These are phyloP conservation scores for Lepidostoma basale DNA, from an alignment of 1,140 invertebrate genomes.

Conservation along the genomic window DNA sequence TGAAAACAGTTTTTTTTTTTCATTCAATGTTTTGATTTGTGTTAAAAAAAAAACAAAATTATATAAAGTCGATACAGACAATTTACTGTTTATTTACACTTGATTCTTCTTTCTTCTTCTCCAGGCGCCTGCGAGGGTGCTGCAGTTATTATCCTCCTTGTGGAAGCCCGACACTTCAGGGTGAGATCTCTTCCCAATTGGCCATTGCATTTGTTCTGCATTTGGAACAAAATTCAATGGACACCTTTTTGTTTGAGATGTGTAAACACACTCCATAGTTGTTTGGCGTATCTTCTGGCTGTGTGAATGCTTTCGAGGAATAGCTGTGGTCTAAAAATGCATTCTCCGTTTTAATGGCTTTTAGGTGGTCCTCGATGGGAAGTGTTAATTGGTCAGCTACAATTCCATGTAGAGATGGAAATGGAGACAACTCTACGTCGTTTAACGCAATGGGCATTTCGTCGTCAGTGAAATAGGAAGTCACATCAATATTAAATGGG, in stretches of 20 bases:
- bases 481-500: slow-evolving; percentile 18
- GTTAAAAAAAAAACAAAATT: no score
- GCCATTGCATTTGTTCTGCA: slow-evolving; percentile 52
- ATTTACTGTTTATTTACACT: slow-evolving; percentile 25
- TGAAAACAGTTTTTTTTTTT: no score
- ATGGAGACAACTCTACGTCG: slow-evolving; percentile 13
- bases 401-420: neutral
- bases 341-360: neutral
- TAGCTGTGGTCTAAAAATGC: slow-evolving; percentile 23
- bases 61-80: slow-evolving; percentile 33
- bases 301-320: slow-evolving; percentile 23
- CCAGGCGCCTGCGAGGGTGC: neutral
- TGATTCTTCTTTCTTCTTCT: neutral
- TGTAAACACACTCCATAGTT: slow-evolving; percentile 61
- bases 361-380: neutral
- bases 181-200: slow-evolving; percentile 23
- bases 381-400: slow-evolving; percentile 12
- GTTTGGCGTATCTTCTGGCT: neutral
- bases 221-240: slow-evolving; percentile 61
- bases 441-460: slow-evolving; percentile 12
- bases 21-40: no score
- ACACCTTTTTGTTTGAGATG: slow-evolving; percentile 61
- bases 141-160: neutral
- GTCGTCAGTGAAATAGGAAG: slow-evolving; percentile 24
- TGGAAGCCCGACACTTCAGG: neutral